A percentile compares a stretch with the other conserved stretches of the same genome.
Evolutionary conservation across 2,113 vertebrate genomes (phyloP).

Genomic region (Phrynosoma blainvillii): DNA sequence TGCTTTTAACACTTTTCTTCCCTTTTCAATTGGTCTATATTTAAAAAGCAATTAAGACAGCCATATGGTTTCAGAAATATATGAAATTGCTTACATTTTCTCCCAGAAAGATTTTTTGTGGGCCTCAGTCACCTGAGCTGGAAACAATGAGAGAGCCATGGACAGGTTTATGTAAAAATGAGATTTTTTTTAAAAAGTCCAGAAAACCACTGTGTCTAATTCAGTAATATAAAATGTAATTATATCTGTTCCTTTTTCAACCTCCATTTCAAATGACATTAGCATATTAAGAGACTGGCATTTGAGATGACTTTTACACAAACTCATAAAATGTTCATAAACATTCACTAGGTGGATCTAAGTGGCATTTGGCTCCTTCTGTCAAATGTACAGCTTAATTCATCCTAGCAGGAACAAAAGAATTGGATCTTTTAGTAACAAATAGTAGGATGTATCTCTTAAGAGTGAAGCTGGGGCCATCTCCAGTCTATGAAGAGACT

Average conservation of each 20-base stretch:
- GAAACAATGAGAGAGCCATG: neutral
- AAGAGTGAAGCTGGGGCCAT: neutral
- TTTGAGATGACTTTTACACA: neutral
- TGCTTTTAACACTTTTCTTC: neutral
- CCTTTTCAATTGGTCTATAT: constrained; percentile 37
- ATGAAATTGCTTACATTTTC: neutral
- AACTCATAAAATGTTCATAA: neutral
- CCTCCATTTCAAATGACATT: neutral
- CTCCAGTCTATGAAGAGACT: neutral
- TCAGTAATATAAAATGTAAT: neutral
- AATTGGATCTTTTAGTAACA: neutral
- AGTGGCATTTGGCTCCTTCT: neutral
- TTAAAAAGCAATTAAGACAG: constrained; percentile 36
- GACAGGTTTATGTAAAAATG: neutral
- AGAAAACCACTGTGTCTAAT: neutral
- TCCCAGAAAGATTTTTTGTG: neutral
- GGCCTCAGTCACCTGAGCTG: neutral
- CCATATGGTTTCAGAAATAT: neutral
- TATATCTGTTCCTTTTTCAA: neutral
- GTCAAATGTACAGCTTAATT: neutral
- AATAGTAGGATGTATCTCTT: neutral
- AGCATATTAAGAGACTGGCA: neutral
- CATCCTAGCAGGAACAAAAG: neutral
- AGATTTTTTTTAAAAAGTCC: neutral
- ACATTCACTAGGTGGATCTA: neutral